Base-by-base conservation (phyloP, 1,140 invertebrate genomes). In the Nasonia longicornis region DNA sequence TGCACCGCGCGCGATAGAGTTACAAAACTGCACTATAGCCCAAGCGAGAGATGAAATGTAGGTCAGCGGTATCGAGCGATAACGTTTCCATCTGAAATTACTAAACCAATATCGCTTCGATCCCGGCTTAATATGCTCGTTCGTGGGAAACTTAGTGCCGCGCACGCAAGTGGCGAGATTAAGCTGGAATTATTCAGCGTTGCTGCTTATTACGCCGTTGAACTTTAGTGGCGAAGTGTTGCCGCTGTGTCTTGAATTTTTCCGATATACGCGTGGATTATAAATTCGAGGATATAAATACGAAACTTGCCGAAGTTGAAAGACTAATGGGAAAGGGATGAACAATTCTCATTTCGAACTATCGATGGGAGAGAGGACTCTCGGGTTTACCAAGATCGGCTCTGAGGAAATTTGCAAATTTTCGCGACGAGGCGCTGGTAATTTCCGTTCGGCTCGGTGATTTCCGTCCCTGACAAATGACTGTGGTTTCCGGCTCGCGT, bases 401-500 rank as follows among this genome's bases (percentile, higher is more conserved):
- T 58, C 26, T 14, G 16, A 52, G 80, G 75, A 82, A 82, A 82
- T 82, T 82, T 77, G 80, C 80, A 82, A 82, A 82, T 82, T 77
- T 82, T 82, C 75, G 52, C 69, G 69, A 76, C 63, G 80, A 42
- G 29, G 67, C 69, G 66, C n/a, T 81, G 7, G 81, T 79, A 82
- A 82, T 82, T 82, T 82, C 79, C 80, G 77, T 35, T 75, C 12
- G 71, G 52, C 70, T 73, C 58, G 52, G 74, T 73, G 52, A 71
- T 72, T 83, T 83, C 80, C 83, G 70, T 67, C 66, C 71, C 72
- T 75, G 76, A 82, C 81, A 82, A 82, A 82, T 82, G 71, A 75
- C 72, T 82, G 81, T 75, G 81, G 81, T 82, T 82, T 77, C 80
- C 76, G 35, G 52, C 38, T 77, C 80, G 76, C 72, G 77, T 82